A percentile compares a stretch with the other conserved stretches of the same genome.
These are phyloP conservation scores for Callospermophilus lateralis DNA, from an alignment of 2,113 vertebrate species.

Conservation along the genomic window DNA sequence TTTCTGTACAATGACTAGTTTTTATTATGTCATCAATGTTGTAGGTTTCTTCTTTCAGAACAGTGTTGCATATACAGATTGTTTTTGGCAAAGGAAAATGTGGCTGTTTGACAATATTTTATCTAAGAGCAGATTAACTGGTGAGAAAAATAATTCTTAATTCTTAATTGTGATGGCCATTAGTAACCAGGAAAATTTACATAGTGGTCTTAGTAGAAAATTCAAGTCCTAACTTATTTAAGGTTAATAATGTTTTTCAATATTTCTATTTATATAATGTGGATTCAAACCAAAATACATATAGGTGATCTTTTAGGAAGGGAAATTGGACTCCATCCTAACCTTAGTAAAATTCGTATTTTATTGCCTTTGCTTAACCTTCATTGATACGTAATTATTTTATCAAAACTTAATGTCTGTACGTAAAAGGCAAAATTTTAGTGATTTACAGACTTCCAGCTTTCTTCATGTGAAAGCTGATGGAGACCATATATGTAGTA, in stretches of 20 bases:
- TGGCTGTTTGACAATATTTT: conserved; percentile 65
- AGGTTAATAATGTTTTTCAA: conserved; percentile 66
- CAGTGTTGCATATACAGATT: conserved; percentile 33
- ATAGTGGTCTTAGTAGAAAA: conserved; percentile 62
- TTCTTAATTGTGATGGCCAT: conserved; percentile 51
- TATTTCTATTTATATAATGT: conserved; percentile 72
- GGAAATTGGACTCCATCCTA: conserved; percentile 75
- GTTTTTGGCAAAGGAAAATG: conserved; percentile 64
- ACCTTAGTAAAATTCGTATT: conserved; percentile 85
- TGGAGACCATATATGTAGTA: neutral
- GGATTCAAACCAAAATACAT: conserved; percentile 62
- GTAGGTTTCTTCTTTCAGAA: conserved; percentile 56
- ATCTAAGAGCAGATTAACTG: conserved; percentile 55
- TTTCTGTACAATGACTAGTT: conserved; percentile 22
- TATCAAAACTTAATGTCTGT: conserved; percentile 62
- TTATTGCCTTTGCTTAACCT: conserved; percentile 78
- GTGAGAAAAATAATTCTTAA: conserved; percentile 56
- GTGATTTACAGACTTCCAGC: conserved; percentile 40
- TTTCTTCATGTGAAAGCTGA: conserved; percentile 64
- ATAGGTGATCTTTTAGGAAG: conserved; percentile 61
- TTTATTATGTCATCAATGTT: conserved; percentile 42
- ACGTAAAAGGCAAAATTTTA: conserved; percentile 49
- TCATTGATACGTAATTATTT: conserved; percentile 73
- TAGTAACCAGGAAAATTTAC: conserved; percentile 68
- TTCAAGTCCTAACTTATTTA: conserved; percentile 71